Conservation (phyloP, 2,113 vertebrate genomes). For the Pongo abelii region DNA sequence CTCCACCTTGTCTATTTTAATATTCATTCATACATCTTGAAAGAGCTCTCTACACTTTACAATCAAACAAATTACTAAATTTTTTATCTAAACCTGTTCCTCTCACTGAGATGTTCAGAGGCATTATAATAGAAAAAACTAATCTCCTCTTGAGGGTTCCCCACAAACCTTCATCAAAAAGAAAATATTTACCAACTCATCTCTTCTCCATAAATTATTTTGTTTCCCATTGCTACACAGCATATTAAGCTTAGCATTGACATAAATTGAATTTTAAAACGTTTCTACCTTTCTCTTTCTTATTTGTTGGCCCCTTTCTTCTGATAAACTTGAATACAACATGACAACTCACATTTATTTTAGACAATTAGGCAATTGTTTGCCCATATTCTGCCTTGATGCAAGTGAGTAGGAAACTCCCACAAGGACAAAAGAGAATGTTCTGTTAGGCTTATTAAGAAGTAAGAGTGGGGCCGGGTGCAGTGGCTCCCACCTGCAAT, state of each 20-base stretch:
- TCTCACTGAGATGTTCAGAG: background rate
- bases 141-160: background rate
- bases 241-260: constrained; percentile 16
- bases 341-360: background rate
- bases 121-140: constrained; percentile 7
- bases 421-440: background rate
- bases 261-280: background rate
- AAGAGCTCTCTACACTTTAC: background rate
- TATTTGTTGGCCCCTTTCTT: background rate
- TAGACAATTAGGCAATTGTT: background rate
- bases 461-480: background rate
- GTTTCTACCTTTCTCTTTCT: background rate
- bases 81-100: background rate
- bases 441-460: background rate
- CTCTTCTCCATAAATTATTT: background rate
- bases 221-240: background rate
- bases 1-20: background rate
- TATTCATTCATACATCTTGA: background rate
- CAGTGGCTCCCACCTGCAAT: too few species aligned
- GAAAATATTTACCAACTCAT: background rate
- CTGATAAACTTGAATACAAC: background rate
- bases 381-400: background rate
- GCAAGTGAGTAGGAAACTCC: background rate
- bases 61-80: background rate
- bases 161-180: background rate